Evolutionary conservation across 1,140 invertebrate genomes (phyloP).

Genomic region (Pogonomyrmex californicus): DNA sequence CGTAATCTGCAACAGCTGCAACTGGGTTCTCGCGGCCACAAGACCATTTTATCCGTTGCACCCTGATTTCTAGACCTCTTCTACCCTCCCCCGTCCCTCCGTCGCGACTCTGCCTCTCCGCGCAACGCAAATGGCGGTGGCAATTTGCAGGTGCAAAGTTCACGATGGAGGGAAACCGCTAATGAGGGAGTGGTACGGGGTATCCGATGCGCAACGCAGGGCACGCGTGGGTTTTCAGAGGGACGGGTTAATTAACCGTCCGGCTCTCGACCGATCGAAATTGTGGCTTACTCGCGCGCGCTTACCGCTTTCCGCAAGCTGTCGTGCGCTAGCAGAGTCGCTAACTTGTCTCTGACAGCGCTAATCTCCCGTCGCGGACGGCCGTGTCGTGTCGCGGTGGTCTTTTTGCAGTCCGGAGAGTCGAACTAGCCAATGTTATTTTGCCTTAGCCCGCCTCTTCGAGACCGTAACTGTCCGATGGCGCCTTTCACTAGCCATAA

Average conservation of each 20-base stretch:
- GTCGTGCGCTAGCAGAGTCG: constrained; percentile 2
- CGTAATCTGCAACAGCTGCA: constrained; percentile 78
- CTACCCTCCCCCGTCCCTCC: too few species aligned
- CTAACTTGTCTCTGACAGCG: constrained; percentile 54
- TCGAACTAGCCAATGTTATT: constrained; percentile 39
- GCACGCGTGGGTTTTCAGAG: constrained; percentile 76
- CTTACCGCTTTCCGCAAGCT: constrained; percentile 13
- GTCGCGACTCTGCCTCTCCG: background rate
- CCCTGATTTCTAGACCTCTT: constrained; percentile 48
- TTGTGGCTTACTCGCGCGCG: constrained; percentile 43
- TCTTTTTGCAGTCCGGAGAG: constrained; percentile 21
- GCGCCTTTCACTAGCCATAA: constrained; percentile 85
- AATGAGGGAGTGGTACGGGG: constrained; percentile 72
- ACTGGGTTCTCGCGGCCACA: constrained; percentile 16
- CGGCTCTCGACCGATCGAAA: constrained; percentile 1
- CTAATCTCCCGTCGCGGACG: background rate
- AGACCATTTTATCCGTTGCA: constrained; percentile 27
- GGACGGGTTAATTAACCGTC: constrained; percentile 75
- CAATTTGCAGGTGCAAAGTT: constrained; percentile 83
- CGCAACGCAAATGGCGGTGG: constrained; percentile 58
- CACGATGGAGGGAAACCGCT: constrained; percentile 77
- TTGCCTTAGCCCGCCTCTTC: constrained; percentile 19
- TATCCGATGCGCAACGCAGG: constrained; percentile 57
- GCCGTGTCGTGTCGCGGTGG: background rate
- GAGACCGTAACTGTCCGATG: constrained; percentile 74